phyloP scores from a whole-genome alignment of 1,140 invertebrate species.

The Drosophila nebulosa region DNA sequence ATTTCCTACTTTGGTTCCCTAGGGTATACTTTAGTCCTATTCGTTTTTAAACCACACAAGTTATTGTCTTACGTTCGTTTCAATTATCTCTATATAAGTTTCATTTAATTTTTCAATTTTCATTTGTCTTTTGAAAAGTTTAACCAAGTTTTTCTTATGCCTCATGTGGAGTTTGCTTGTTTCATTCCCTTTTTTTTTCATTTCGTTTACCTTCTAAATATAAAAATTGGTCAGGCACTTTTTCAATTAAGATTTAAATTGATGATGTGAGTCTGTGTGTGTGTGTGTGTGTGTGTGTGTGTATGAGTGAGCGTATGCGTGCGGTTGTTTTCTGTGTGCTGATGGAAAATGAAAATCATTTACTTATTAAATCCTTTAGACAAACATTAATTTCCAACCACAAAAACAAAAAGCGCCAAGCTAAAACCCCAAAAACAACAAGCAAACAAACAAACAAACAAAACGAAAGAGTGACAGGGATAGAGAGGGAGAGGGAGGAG shows the following conservation, averaged over 20 bases:
- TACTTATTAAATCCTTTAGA: slow-evolving; percentile 74
- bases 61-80: not conserved
- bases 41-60: too few species aligned
- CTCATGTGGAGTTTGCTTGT: not conserved
- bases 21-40: too few species aligned
- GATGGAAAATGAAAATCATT: slow-evolving; percentile 65
- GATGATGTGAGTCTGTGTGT: slow-evolving; percentile 36
- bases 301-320: slow-evolving; percentile 5
- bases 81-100: not conserved
- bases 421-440: slow-evolving; percentile 54
- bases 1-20: too few species aligned
- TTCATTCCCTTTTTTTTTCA: not conserved
- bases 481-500: not conserved
- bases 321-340: slow-evolving; percentile 24
- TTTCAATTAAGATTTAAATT: slow-evolving; percentile 33
- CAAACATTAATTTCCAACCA: slow-evolving; percentile 74
- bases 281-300: not conserved
- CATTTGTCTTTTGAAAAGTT: not conserved
- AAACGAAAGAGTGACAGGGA: slow-evolving; percentile 1
- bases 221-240: not conserved
- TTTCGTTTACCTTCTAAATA: not conserved
- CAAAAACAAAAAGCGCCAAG: slow-evolving; percentile 61
- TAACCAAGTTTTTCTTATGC: not conserved
- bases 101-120: not conserved
- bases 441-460: slow-evolving; percentile 45